These are phyloP conservation scores for pig (Sus scrofa) DNA, from an alignment of 2,113 vertebrate genomes.

Conservation along the genomic window DNA sequence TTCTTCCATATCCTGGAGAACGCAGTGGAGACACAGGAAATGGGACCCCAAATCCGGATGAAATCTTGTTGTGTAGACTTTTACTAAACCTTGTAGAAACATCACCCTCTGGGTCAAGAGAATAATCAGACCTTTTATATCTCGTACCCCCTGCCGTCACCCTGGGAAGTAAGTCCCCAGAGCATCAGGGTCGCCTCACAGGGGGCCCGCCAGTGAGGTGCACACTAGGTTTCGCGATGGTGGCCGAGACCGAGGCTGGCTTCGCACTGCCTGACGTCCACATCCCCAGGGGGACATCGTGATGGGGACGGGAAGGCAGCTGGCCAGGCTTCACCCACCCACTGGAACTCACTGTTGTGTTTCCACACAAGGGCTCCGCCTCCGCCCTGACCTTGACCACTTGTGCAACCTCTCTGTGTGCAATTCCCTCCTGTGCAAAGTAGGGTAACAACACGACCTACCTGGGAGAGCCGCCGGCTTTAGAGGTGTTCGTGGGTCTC, in stretches of 20 bases:
- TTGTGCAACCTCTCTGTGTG: neutral
- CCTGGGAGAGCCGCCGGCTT: fast-evolving
- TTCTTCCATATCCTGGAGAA: neutral
- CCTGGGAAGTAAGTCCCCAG: neutral
- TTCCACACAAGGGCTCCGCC: neutral
- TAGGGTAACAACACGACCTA: neutral
- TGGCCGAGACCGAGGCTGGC: neutral
- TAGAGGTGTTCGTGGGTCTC: fast-evolving
- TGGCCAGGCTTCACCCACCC: neutral
- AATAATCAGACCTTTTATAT: neutral
- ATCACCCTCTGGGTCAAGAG: neutral
- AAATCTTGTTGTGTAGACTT: neutral
- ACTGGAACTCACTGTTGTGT: neutral
- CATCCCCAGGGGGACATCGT: fast-evolving
- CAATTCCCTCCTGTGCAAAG: neutral
- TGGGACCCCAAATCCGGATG: neutral
- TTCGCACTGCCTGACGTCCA: fast-evolving
- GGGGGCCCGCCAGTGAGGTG: neutral
- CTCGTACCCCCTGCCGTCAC: fast-evolving
- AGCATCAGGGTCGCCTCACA: neutral
- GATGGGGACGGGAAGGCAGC: fast-evolving
- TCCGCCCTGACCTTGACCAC: neutral
- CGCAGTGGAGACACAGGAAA: neutral
- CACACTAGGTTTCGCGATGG: neutral
- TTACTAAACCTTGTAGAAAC: neutral